A percentile compares a stretch with the other conserved stretches of the same genome.
Conservation (phyloP, 2,113 vertebrate species). For the Euleptes europaea region DNA sequence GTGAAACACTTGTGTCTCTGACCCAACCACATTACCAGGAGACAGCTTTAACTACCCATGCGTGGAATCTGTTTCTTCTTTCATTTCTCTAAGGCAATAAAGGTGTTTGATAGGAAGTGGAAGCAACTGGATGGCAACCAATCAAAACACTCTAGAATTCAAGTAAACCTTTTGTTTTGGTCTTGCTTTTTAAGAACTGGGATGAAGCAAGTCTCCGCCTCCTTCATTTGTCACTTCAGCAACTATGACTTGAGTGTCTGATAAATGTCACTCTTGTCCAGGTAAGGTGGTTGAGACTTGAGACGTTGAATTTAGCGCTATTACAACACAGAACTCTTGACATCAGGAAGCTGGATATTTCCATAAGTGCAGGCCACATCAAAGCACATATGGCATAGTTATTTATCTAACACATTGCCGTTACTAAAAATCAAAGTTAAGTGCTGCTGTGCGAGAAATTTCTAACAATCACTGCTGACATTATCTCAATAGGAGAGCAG, state of each 20-base stretch:
- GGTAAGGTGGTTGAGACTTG: conserved; percentile 27
- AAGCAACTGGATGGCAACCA: conserved; percentile 4
- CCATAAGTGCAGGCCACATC: not conserved
- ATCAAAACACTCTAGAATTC: conserved; percentile 14
- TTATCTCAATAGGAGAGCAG: not conserved
- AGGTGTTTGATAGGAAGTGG: conserved; percentile 25
- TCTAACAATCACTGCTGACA: not conserved
- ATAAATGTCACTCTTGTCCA: conserved; percentile 21
- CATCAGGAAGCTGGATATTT: not conserved
- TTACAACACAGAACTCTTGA: conserved; percentile 36
- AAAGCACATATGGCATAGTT: not conserved
- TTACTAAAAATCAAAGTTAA: not conserved
- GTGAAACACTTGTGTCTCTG: conserved; percentile 7
- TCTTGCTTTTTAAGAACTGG: not conserved
- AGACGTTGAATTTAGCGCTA: conserved; percentile 49
- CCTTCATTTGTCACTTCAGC: conserved; percentile 29
- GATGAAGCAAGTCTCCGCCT: not conserved
- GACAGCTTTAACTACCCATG: conserved; percentile 16
- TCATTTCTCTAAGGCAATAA: not conserved
- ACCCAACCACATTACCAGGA: conserved; percentile 1
- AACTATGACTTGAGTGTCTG: not conserved
- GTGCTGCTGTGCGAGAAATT: accelerated
- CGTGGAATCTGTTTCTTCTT: conserved; percentile 9
- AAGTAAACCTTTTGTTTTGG: not conserved
- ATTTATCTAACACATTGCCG: not conserved